These are phyloP conservation scores for Temnothorax unifasciatus DNA, from an alignment of 2,888 invertebrate genomes.

Conservation along the genomic window DNA sequence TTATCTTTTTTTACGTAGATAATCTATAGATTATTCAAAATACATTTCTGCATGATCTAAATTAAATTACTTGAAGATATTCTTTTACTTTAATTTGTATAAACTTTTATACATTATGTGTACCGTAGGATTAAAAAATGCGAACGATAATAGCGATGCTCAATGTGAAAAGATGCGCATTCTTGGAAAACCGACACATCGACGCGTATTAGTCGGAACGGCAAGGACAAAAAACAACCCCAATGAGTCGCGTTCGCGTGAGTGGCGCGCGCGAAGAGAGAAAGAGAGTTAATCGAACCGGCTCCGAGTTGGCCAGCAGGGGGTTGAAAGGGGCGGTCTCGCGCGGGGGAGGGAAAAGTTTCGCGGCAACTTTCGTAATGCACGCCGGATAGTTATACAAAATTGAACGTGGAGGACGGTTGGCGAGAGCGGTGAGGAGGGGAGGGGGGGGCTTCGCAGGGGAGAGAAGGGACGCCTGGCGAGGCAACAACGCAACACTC, in stretches of 20 bases:
- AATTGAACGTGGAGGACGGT: conserved; percentile 79
- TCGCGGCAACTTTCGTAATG: conserved; percentile 78
- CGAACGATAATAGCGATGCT: conserved; percentile 23
- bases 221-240: conserved; percentile 69
- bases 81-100: conserved; percentile 7
- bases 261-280: conserved; percentile 64
- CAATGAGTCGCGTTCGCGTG: conserved; percentile 65
- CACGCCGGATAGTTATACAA: conserved; percentile 79
- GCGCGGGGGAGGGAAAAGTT: conserved; percentile 72
- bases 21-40: neutral
- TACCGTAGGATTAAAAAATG: neutral
- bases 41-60: neutral
- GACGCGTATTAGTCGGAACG: conserved; percentile 29
- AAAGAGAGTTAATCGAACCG: conserved; percentile 74
- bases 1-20: neutral
- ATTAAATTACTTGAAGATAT: neutral
- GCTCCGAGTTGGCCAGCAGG: conserved; percentile 53
- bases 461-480: conserved; percentile 62
- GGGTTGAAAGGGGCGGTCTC: conserved; percentile 49
- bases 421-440: conserved; percentile 21
- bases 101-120: neutral
- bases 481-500: conserved; percentile 78
- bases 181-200: conserved; percentile 39
- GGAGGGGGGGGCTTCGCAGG: neutral
- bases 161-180: conserved; percentile 41